A percentile compares a stretch with the other conserved stretches of the same genome.
These are phyloP conservation scores for Neotragus pygmaeus DNA, from an alignment of 2,113 vertebrate genomes.

Conservation along the genomic window DNA sequence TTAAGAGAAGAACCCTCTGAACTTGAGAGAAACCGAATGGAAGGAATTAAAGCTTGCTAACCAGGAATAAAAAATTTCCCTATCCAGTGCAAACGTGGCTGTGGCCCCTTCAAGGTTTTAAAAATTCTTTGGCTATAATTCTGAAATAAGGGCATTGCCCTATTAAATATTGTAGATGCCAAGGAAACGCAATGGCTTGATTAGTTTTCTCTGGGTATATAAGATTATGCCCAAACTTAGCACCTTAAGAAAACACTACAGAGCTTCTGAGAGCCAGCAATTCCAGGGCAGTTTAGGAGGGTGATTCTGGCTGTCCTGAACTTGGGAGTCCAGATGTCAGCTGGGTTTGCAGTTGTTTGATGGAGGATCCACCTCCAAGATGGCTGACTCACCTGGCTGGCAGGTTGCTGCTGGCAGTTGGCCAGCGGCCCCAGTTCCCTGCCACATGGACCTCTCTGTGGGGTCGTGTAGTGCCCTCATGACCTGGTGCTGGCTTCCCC, in stretches of 20 bases:
- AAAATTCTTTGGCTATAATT: not conserved
- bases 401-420: not conserved
- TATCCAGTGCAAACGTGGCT: not conserved
- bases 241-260: not conserved
- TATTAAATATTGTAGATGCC: not conserved
- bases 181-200: not conserved
- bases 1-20: not conserved
- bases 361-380: not conserved
- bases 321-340: not conserved
- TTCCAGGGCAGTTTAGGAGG: not conserved
- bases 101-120: not conserved
- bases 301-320: not conserved
- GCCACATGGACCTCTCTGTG: not conserved
- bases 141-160: not conserved
- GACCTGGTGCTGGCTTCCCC: not conserved
- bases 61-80: not conserved
- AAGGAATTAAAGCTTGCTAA: constrained; percentile 5
- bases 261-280: not conserved
- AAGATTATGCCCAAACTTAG: not conserved
- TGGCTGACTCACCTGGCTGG: not conserved
- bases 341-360: not conserved
- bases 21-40: not conserved
- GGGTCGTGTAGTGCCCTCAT: not conserved
- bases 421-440: not conserved
- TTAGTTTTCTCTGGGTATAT: not conserved